Base-by-base conservation (phyloP, 1,140 invertebrate genomes). In the Diprion similis region DNA sequence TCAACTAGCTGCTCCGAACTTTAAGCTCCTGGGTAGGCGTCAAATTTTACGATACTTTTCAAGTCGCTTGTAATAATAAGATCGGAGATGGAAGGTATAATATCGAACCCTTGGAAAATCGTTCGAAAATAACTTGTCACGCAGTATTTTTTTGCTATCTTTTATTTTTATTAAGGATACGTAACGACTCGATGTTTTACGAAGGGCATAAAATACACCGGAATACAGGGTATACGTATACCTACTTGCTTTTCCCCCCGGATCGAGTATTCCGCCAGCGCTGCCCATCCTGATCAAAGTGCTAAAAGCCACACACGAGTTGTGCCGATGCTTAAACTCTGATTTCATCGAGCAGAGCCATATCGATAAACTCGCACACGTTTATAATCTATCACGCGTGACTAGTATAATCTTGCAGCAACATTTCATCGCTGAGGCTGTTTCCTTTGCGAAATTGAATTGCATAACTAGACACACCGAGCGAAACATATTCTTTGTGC, bases 31-130 rank as follows among this genome's bases (percentile, higher is more conserved):
- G 24, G 24, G 24, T 37, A 59, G n/a, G 51, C n/a, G n/a, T 59
- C 51, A 4, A 59, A 17, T 59, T 59, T 59, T 59, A 59, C 51
- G 51, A 59, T 59, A 59, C 51, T 59, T 59, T 59, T 59, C n/a
- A 13, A 17, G 51, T 59, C 6, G 11, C n/a, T 4, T 59, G 51
- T 59, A 59, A 13, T 13, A 17, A 59, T 59, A 59, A 59, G n/a
- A 59, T 59, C 11, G 11, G 51, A 59, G 51, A 37, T 1, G 24
- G 24, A 37, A 37, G 24, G 24, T 37, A 37, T 37, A 6, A 37
- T 37, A 37, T 37, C 24, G 24, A 37, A 37, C 24, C 24, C 24
- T 37, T 6, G 51, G 51, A 59, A 17, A 8, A 59, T 59, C 51
- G 51, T 59, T 6, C 11, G 51, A 59, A 59, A 59, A 59, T 59